Percentiles rank a stretch among this genome's conserved stretches.
Conservation (phyloP, 2,888 invertebrate species). For the Drosophila neonasuta region DNA sequence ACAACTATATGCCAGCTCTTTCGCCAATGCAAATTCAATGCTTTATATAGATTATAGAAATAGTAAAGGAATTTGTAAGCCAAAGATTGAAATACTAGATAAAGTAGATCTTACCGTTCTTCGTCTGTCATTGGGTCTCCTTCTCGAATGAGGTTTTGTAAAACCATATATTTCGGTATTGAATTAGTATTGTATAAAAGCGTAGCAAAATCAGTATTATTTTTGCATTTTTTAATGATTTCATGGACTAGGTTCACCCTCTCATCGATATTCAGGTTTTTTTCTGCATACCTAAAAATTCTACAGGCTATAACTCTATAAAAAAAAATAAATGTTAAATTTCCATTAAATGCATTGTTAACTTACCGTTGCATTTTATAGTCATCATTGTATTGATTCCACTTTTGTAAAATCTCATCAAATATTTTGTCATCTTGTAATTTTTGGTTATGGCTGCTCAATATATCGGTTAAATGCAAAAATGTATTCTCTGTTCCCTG, state of each 20-base stretch:
- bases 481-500: not conserved
- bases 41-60: not conserved
- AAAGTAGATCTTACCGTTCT: not conserved
- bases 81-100: not conserved
- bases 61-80: no score
- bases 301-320: not conserved
- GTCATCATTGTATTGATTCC: not conserved
- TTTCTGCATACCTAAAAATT: not conserved
- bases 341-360: not conserved
- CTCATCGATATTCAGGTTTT: not conserved
- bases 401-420: not conserved
- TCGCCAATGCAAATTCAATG: not conserved
- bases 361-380: not conserved
- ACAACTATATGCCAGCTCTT: not conserved
- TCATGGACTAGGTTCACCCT: not conserved
- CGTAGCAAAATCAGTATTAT: not conserved
- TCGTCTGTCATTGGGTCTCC: not conserved
- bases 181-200: not conserved
- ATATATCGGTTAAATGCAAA: not conserved
- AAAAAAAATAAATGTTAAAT: not conserved
- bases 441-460: not conserved
- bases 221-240: not conserved
- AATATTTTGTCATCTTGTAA: not conserved
- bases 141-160: not conserved
- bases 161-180: not conserved